phyloP scores from a whole-genome alignment of 1,140 invertebrate genomes.

The Drosophila lacteicornis region DNA sequence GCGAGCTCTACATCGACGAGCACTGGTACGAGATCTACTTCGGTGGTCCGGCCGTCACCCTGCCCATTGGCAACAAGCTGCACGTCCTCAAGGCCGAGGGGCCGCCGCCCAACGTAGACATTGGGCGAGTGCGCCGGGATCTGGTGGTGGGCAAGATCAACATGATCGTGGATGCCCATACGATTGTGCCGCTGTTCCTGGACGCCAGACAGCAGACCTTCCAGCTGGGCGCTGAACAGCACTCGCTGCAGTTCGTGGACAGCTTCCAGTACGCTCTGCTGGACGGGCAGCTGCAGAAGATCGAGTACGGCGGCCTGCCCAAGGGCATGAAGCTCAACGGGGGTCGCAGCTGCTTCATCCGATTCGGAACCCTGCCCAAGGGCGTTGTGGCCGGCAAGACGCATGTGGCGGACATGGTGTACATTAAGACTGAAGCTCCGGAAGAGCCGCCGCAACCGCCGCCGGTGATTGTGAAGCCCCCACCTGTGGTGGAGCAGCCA shows the following conservation, averaged over 20 bases:
- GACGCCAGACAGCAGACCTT: slow-evolving; percentile 94
- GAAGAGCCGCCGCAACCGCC: slow-evolving; percentile 60
- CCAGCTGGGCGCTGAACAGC: slow-evolving; percentile 90
- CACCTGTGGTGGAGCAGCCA: slow-evolving; percentile 17
- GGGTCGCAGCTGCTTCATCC: slow-evolving; percentile 92
- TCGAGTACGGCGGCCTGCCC: slow-evolving; percentile 96
- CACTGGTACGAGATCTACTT: slow-evolving; percentile 95
- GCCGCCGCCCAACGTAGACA: slow-evolving; percentile 93
- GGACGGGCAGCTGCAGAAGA: slow-evolving; percentile 92
- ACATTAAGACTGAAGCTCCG: slow-evolving; percentile 84
- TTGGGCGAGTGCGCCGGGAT: slow-evolving; percentile 89
- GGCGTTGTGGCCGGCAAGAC: slow-evolving; percentile 89
- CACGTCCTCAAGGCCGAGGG: slow-evolving; percentile 93
- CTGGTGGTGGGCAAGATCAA: slow-evolving; percentile 93
- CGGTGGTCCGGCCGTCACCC: slow-evolving; percentile 93
- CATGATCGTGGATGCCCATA: slow-evolving; percentile 92
- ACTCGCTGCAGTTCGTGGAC: slow-evolving; percentile 92
- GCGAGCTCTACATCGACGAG: slow-evolving; percentile 96
- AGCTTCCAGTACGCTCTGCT: slow-evolving; percentile 91
- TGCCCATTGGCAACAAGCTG: slow-evolving; percentile 92
- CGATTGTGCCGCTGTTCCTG: slow-evolving; percentile 92
- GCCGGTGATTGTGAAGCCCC: slow-evolving; percentile 47
- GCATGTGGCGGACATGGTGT: slow-evolving; percentile 89
- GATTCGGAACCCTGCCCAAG: slow-evolving; percentile 92
- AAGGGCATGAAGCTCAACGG: slow-evolving; percentile 93